phyloP scores from a whole-genome alignment of 2,113 vertebrate genomes.

The Macrotis lagotis region DNA sequence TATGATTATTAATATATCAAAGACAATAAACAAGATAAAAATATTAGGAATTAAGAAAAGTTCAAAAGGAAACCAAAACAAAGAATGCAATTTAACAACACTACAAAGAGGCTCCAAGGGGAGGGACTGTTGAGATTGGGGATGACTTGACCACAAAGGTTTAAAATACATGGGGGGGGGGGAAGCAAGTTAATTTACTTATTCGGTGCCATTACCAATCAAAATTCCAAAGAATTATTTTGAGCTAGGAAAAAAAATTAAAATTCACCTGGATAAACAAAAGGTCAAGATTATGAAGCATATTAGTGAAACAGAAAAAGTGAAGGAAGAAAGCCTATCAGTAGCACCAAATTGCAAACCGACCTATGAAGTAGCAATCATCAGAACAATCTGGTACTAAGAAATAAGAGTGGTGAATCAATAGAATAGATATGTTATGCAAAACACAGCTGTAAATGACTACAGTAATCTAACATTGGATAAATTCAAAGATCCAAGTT shows the following conservation, averaged over 20 bases:
- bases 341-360: background rate
- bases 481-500: background rate
- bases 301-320: background rate
- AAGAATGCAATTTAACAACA: background rate
- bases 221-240: background rate
- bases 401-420: background rate
- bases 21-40: background rate
- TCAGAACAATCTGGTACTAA: background rate
- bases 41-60: background rate
- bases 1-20: background rate
- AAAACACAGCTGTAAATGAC: background rate
- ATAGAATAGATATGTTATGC: background rate
- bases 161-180: no score
- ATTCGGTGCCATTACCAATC: background rate
- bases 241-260: background rate
- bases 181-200: background rate
- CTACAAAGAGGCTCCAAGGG: background rate
- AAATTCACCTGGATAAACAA: background rate
- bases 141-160: background rate
- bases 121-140: background rate
- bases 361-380: background rate
- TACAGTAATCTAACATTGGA: background rate
- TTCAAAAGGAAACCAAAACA: background rate
- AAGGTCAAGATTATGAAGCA: background rate
- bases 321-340: background rate